Base-by-base conservation (phyloP, 2,113 vertebrate genomes). In the Trichomycterus rosablanca region DNA sequence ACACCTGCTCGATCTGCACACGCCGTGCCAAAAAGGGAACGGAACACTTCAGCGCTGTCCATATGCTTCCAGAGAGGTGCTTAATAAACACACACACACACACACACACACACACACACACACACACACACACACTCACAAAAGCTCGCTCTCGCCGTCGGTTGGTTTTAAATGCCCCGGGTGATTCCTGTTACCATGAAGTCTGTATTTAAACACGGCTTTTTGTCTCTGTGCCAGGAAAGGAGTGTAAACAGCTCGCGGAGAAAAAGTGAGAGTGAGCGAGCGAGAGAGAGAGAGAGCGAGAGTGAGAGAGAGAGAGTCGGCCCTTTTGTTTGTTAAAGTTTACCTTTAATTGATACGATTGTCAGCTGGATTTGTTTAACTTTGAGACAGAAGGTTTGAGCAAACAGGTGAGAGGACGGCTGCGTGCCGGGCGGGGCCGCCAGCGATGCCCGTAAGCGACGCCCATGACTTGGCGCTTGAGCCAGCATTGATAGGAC, bases 101-200 rank as follows among this genome's bases (percentile, higher is more conserved):
- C 46, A 50, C n/a, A n/a, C n/a, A n/a, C n/a, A n/a, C n/a, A n/a
- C n/a, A n/a, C n/a, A n/a, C n/a, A n/a, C n/a, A n/a, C n/a, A n/a
- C n/a, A n/a, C n/a, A n/a, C n/a, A n/a, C n/a, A n/a, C n/a, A n/a
- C n/a, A n/a, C n/a, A n/a, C 24, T 26, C 22, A 32, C 24, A 32
- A 9, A 16, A 35, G 37, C 52, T n/a, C n/a, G n/a, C 52, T 24
- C 46, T 40, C 35, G 43, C 62, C n/a, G n/a, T n/a, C 52, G 15
- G 8, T 28, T 5, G 18, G 23, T 20, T 26, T 19, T 18, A 51
- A 58, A 19, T 18, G 19, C 54, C 55, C 22, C 8, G 19, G 66
- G 66, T 24, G 58, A 30, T 35, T 64, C 44, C 49, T 54, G 65
- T 42, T 54, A 28, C 58, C 22, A 46, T 39, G n/a, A 34, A 44